Evolutionary conservation across 1,140 invertebrate species (phyloP).

Genomic region (Lucilia cuprina): DNA sequence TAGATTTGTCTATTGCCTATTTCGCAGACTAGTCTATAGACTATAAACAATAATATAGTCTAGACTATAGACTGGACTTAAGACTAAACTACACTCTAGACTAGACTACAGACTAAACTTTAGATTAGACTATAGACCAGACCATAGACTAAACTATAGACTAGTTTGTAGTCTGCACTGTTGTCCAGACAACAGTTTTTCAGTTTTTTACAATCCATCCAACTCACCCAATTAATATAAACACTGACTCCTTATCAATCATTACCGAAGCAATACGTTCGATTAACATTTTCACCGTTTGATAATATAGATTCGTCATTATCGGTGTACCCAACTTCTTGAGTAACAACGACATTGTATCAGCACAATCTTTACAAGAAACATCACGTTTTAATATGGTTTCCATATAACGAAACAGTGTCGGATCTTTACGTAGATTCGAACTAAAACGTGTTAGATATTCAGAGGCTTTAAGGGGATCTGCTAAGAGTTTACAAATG

Average conservation of each 20-base stretch:
- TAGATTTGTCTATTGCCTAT: too few relatives aligned
- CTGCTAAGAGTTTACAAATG: conserved; percentile 72
- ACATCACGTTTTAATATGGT: conserved; percentile 86
- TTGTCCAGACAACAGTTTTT: too few relatives aligned
- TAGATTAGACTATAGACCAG: too few relatives aligned
- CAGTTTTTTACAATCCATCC: too few relatives aligned
- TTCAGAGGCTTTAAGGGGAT: conserved; percentile 91
- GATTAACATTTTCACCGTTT: conserved; percentile 92
- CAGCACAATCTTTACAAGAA: conserved; percentile 88
- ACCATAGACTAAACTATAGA: too few relatives aligned
- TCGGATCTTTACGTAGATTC: conserved; percentile 79
- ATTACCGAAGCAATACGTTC: conserved; percentile 94
- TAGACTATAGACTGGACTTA: too few relatives aligned
- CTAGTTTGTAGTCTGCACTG: too few relatives aligned
- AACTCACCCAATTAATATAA: conserved; percentile 72
- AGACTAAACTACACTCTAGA: too few relatives aligned
- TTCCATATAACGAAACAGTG: conserved; percentile 84
- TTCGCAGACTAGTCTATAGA: too few relatives aligned
- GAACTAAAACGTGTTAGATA: conserved; percentile 88
- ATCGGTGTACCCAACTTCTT: conserved; percentile 93
- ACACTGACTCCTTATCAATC: conserved; percentile 88
- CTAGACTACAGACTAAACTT: too few relatives aligned
- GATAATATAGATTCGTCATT: conserved; percentile 94
- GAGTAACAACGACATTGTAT: conserved; percentile 78
- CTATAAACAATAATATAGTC: too few relatives aligned